Conservation (phyloP, 2,113 vertebrate species). For the Brienomyrus longianalis region DNA sequence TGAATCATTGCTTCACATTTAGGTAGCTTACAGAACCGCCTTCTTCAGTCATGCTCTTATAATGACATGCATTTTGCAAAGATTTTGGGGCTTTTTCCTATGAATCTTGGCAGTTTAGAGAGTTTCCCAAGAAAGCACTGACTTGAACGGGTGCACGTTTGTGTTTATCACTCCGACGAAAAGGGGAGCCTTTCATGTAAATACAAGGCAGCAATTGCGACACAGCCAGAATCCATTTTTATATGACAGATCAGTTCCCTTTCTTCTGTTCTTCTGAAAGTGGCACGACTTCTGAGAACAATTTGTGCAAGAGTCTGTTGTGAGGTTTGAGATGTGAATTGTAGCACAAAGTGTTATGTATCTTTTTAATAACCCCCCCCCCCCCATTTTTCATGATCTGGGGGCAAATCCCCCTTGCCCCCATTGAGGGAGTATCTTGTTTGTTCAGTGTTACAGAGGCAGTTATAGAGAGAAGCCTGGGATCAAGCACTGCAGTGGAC, state of each 20-base stretch:
- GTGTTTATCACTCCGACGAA: background rate
- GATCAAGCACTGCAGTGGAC: too few relatives aligned
- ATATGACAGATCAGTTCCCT: background rate
- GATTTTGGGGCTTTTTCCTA: background rate
- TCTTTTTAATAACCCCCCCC: background rate
- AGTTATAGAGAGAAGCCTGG: background rate
- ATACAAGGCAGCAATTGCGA: background rate
- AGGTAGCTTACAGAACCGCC: background rate
- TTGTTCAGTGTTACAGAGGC: background rate
- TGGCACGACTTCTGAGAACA: background rate
- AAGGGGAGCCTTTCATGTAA: background rate
- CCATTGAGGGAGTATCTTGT: background rate
- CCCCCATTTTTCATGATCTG: background rate
- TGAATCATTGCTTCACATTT: constrained; percentile 21
- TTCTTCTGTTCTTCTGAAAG: background rate
- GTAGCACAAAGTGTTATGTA: background rate
- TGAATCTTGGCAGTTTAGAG: background rate
- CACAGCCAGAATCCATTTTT: background rate
- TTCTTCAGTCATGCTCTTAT: background rate
- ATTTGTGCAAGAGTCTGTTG: background rate
- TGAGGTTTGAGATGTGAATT: background rate
- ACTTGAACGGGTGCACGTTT: background rate
- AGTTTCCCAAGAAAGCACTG: background rate
- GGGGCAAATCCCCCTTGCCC: background rate
- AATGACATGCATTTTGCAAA: constrained; percentile 1